Evolutionary conservation across 2,888 invertebrate species (phyloP).

Genomic region (Tineola bisselliella): DNA sequence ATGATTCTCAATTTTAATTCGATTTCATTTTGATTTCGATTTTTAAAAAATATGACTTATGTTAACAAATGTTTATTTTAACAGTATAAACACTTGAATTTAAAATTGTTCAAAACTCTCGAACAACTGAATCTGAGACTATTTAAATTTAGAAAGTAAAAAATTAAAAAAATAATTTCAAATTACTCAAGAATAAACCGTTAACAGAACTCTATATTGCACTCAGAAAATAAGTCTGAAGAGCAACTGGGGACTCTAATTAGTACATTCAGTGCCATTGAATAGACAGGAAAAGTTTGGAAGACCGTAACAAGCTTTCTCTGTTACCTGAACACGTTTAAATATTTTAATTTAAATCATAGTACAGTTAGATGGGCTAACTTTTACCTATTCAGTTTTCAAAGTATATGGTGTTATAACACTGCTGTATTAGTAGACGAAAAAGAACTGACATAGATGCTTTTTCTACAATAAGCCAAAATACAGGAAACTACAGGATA

Average conservation of each 20-base stretch:
- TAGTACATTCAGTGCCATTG: conserved; percentile 3
- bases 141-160: too few relatives aligned
- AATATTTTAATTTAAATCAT: conserved; percentile 1
- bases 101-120: too few relatives aligned
- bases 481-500: too few relatives aligned
- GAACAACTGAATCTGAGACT: too few relatives aligned
- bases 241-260: conserved; percentile 8
- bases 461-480: too few relatives aligned
- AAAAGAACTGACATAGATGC: too few relatives aligned
- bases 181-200: not conserved
- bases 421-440: too few relatives aligned
- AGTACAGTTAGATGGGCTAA: not conserved
- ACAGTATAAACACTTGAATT: too few relatives aligned
- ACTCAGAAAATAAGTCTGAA: conserved; percentile 1
- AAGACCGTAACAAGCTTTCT: conserved; percentile 6
- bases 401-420: too few relatives aligned
- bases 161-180: not conserved
- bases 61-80: too few relatives aligned
- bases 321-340: not conserved
- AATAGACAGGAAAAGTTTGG: conserved; percentile 5
- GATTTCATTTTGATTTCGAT: not conserved
- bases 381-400: not conserved
- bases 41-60: not conserved
- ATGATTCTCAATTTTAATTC: not conserved
- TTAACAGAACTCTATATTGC: conserved; percentile 1